phyloP scores from a whole-genome alignment of 2,888 invertebrate genomes.

The Smittia aterrima region DNA sequence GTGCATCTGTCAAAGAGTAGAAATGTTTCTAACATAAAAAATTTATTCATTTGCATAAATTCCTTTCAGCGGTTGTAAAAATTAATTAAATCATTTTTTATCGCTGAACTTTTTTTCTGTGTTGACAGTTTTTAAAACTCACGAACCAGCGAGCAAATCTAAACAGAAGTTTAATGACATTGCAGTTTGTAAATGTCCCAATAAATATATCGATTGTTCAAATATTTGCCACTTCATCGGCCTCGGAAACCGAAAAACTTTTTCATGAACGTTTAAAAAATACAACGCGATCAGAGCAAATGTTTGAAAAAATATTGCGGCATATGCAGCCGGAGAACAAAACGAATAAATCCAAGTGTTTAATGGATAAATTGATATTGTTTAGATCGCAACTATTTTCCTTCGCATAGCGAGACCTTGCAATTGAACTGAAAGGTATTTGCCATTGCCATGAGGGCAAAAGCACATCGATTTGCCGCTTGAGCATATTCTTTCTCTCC shows the following conservation, averaged over 20 bases:
- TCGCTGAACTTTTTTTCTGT: neutral
- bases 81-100: constrained; percentile 13
- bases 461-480: constrained; percentile 28
- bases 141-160: constrained; percentile 5
- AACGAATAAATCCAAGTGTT: constrained; percentile 37
- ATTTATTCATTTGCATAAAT: constrained; percentile 16
- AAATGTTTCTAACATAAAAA: neutral
- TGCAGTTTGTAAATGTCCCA: constrained; percentile 35
- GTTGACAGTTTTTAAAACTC: neutral
- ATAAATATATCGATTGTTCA: constrained; percentile 29
- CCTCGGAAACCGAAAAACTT: neutral
- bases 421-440: constrained; percentile 41
- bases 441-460: constrained; percentile 23
- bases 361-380: constrained; percentile 36
- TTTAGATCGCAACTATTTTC: constrained; percentile 35
- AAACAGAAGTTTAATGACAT: constrained; percentile 38
- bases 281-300: constrained; percentile 10
- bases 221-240: constrained; percentile 42
- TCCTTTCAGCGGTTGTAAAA: neutral
- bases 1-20: constrained; percentile 21
- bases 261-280: constrained; percentile 2
- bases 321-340: constrained; percentile 38
- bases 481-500: constrained; percentile 16
- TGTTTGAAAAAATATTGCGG: constrained; percentile 30
- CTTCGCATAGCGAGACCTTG: constrained; percentile 28